phyloP scores from a whole-genome alignment of 2,113 vertebrate species.

The Atherinomorus stipes region DNA sequence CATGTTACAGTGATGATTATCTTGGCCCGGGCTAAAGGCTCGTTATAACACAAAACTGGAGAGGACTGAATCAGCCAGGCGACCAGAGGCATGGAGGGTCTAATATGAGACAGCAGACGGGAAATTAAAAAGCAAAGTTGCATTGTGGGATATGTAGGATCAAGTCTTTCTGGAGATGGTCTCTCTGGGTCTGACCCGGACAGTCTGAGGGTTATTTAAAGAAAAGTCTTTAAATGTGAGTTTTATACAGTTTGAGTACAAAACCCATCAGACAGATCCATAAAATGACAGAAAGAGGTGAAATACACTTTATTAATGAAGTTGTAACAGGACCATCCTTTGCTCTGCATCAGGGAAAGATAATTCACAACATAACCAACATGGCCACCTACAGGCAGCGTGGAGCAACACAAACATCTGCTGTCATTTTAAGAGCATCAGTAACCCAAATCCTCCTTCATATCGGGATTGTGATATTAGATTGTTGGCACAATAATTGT shows the following conservation, averaged over 20 bases:
- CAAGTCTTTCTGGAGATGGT: background rate
- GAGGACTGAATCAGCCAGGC: background rate
- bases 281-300: background rate
- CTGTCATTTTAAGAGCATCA: constrained; percentile 47
- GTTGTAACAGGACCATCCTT: background rate
- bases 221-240: background rate
- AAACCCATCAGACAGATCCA: background rate
- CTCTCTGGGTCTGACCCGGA: no score
- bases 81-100: background rate
- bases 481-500: constrained; percentile 69
- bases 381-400: constrained; percentile 70
- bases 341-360: background rate
- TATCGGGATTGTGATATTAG: constrained; percentile 49
- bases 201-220: no score
- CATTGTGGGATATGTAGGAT: constrained; percentile 34
- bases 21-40: background rate
- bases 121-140: background rate
- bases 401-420: constrained; percentile 40
- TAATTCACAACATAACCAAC: constrained; percentile 44
- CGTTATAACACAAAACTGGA: background rate
- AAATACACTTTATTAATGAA: background rate
- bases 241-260: background rate
- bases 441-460: constrained; percentile 65
- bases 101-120: constrained; percentile 16
- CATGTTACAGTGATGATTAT: constrained; percentile 13